Conservation (phyloP, 2,888 invertebrate species). For the Deroplatys truncata region DNA sequence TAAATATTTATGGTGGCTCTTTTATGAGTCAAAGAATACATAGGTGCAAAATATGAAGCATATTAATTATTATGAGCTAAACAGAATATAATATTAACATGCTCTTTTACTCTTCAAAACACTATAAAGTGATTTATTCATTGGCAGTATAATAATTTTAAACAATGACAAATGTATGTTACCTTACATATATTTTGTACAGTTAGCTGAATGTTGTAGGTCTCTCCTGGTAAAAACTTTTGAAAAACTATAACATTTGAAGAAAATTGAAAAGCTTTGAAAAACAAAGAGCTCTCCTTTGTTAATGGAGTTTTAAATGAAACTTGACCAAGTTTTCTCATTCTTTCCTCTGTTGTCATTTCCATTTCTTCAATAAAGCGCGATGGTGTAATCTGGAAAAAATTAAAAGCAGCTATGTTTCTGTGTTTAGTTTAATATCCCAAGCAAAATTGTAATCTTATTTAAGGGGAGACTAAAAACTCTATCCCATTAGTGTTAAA, state of each 20-base stretch:
- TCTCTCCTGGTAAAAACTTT: constrained; percentile 53
- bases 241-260: constrained; percentile 58
- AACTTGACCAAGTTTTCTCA: constrained; percentile 7
- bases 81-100: no score
- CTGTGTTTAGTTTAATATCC: no score
- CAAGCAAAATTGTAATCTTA: no score
- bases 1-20: no score
- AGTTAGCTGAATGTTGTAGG: constrained; percentile 49
- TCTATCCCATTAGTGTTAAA: no score
- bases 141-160: background rate
- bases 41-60: no score
- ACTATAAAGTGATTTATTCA: no score
- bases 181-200: constrained; percentile 58
- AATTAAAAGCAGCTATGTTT: background rate
- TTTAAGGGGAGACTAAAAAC: no score
- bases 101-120: no score
- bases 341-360: constrained; percentile 17
- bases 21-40: no score
- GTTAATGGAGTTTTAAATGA: background rate
- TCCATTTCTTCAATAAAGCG: constrained; percentile 31
- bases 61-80: no score
- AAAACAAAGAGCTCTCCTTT: background rate
- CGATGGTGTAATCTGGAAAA: constrained; percentile 20
- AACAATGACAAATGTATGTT: constrained; percentile 17
- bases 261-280: constrained; percentile 3